A percentile compares a stretch with the other conserved stretches of the same genome.
Evolutionary conservation across 2,888 invertebrate species (phyloP).

Genomic region (Sesia bembeciformis): DNA sequence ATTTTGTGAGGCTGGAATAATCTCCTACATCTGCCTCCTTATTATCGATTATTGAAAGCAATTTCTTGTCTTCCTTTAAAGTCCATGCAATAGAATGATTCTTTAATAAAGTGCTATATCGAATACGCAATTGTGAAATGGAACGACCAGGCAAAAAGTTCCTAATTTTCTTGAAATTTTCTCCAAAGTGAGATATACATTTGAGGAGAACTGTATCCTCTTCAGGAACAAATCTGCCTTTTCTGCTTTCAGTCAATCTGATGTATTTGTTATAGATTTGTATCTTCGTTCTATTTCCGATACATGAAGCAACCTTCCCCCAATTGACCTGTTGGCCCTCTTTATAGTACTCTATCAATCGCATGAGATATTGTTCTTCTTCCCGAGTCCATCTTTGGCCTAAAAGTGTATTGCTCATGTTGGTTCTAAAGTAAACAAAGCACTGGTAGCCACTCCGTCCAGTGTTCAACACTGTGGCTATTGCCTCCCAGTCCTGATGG

Average conservation of each 20-base stretch:
- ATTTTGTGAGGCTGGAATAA: slow-evolving; percentile 58
- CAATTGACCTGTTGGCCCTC: slow-evolving; percentile 82
- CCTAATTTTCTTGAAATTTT: slow-evolving; percentile 74
- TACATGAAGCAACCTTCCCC: slow-evolving; percentile 78
- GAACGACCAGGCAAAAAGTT: slow-evolving; percentile 77
- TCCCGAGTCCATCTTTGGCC: slow-evolving; percentile 76
- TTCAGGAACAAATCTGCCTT: slow-evolving; percentile 77
- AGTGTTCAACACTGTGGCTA: slow-evolving; percentile 73
- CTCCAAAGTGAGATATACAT: slow-evolving; percentile 76
- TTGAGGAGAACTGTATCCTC: slow-evolving; percentile 80
- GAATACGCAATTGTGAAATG: slow-evolving; percentile 73
- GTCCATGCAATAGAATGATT: slow-evolving; percentile 70
- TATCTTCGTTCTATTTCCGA: slow-evolving; percentile 76
- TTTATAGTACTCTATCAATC: slow-evolving; percentile 75
- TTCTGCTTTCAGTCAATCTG: slow-evolving; percentile 52
- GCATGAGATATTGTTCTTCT: slow-evolving; percentile 79
- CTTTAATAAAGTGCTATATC: slow-evolving; percentile 69
- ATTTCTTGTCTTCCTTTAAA: slow-evolving; percentile 73
- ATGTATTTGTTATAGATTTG: slow-evolving; percentile 78
- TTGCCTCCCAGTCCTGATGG: slow-evolving; percentile 78
- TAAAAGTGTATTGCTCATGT: slow-evolving; percentile 35
- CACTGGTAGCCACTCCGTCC: slow-evolving; percentile 80
- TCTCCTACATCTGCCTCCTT: slow-evolving; percentile 40
- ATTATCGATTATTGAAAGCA: slow-evolving; percentile 70
- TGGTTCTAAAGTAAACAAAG: slow-evolving; percentile 78